Evolutionary conservation across 2,888 invertebrate species (phyloP), one percentile per base, ranked within the genome.

Genomic region (Dastarcus helophoroides): DNA sequence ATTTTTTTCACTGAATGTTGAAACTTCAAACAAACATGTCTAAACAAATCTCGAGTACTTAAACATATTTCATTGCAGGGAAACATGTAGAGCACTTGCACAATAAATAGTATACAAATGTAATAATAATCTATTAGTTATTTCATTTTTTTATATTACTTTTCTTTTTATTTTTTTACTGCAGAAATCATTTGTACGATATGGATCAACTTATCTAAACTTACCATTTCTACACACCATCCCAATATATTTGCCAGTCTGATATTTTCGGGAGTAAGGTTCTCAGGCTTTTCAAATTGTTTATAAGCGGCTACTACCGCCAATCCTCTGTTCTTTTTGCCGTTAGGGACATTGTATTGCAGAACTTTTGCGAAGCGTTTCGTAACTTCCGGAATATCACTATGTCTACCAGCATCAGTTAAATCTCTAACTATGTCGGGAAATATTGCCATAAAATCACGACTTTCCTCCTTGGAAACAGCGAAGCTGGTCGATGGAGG

Each of bases 201-300:
- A n/a, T n/a, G n/a, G n/a, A n/a, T n/a, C n/a, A n/a, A 17, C n/a
- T 17, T 17, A n/a, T 17, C n/a, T 6, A 25, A 14, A 63, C 73
- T 68, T 60, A 94, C 93, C 79, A 93, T 73, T 75, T 95, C 95
- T 3, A 85, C 74, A 56, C 91, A 90, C 91, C 94, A 94, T 38
- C 91, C 94, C 58, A 94, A 68, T 46, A 90, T 77, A 43, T 84
- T 79, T 0, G 88, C 85, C 36, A 79, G 59, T 44, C 76, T 73
- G 21, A 90, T 60, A 47, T 83, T 84, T 42, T 86, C 85, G 0
- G 80, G 74, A 0, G 81, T 82, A 3, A 80, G 61, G 35, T 76
- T 67, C n/a, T 75, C 66, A 1, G 69, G 67, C 32, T 70, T 65
- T 44, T 75, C 76, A 37, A 88, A 55, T 62, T 76, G 72, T 53